A percentile compares a stretch with the other conserved stretches of the same genome.
Evolutionary conservation across 2,797 vertebrate species (phyloP).

Genomic region (Ptychobarbus kaznakovi): DNA sequence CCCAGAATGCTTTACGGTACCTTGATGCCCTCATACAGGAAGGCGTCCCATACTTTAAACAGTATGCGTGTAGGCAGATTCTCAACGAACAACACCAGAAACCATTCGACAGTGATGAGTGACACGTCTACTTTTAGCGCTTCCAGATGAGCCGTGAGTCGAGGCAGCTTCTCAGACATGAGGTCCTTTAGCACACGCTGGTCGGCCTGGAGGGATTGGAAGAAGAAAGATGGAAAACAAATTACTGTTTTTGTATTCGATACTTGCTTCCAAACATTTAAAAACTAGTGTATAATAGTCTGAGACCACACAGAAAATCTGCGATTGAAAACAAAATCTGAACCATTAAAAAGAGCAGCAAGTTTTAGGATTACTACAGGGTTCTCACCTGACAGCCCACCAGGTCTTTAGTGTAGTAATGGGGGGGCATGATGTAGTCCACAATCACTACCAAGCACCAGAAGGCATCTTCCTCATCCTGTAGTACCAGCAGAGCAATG

Average conservation of each 20-base stretch:
- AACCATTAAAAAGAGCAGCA: not conserved
- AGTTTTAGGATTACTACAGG: not conserved
- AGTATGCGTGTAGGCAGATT: slow-evolving; percentile 90
- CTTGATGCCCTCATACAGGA: slow-evolving; percentile 95
- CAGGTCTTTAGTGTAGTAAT: slow-evolving; percentile 91
- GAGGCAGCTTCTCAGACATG: slow-evolving; percentile 89
- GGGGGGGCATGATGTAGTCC: slow-evolving; percentile 89
- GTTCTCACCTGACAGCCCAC: slow-evolving; percentile 87
- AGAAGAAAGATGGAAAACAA: not conserved
- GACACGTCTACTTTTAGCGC: slow-evolving; percentile 85
- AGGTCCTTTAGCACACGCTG: slow-evolving; percentile 95
- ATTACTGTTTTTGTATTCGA: not conserved
- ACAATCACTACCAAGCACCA: slow-evolving; percentile 93
- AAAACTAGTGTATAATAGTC: too few species aligned
- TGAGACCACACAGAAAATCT: not conserved
- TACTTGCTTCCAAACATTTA: not conserved
- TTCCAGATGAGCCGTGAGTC: slow-evolving; percentile 85
- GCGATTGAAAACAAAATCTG: not conserved
- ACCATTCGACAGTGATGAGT: slow-evolving; percentile 94
- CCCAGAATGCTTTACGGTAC: slow-evolving; percentile 65
- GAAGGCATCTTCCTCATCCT: slow-evolving; percentile 91
- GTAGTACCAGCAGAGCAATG: slow-evolving; percentile 87
- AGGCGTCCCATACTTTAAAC: slow-evolving; percentile 92
- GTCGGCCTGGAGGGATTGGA: slow-evolving; percentile 81
- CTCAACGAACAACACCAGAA: slow-evolving; percentile 92